Percentiles rank a stretch among this genome's conserved stretches.
phyloP scores from a whole-genome alignment of 2,797 vertebrate species.

The Saxicola maurus region DNA sequence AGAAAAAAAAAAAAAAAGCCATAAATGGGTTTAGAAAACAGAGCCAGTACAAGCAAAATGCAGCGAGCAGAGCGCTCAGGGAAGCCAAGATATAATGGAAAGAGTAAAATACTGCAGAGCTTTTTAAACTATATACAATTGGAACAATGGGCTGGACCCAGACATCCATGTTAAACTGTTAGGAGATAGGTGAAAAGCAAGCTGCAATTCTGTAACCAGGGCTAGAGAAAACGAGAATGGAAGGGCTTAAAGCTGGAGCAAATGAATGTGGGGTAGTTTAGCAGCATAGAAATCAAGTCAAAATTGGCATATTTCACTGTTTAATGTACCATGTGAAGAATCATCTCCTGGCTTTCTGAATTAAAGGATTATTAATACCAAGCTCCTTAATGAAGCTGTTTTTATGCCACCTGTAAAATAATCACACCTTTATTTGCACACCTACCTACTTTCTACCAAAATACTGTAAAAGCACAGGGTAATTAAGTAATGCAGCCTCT shows the following conservation, averaged over 20 bases:
- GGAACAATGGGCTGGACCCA: constrained; percentile 72
- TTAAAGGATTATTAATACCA: constrained; percentile 60
- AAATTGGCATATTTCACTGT: constrained; percentile 69
- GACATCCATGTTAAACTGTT: constrained; percentile 73
- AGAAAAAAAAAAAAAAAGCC: constrained; percentile 64
- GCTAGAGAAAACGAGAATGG: constrained; percentile 65
- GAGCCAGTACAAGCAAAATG: constrained; percentile 68
- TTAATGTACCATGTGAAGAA: constrained; percentile 65
- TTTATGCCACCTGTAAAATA: constrained; percentile 41
- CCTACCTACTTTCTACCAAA: constrained; percentile 18
- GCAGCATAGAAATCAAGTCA: constrained; percentile 63
- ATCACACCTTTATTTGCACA: constrained; percentile 26
- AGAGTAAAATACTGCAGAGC: constrained; percentile 75
- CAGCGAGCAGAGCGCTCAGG: constrained; percentile 65
- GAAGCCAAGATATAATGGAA: constrained; percentile 74
- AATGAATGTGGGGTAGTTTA: constrained; percentile 68
- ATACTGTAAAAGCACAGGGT: neutral
- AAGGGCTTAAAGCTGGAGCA: constrained; percentile 63
- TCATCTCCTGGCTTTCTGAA: constrained; percentile 55
- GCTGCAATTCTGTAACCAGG: constrained; percentile 65
- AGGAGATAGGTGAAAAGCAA: constrained; percentile 73
- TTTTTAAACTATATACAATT: constrained; percentile 77
- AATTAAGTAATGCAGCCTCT: constrained; percentile 21
- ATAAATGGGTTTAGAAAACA: constrained; percentile 77
- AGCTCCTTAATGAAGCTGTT: constrained; percentile 34